Conservation (phyloP, 2,113 vertebrate genomes). For the Macrotus californicus region DNA sequence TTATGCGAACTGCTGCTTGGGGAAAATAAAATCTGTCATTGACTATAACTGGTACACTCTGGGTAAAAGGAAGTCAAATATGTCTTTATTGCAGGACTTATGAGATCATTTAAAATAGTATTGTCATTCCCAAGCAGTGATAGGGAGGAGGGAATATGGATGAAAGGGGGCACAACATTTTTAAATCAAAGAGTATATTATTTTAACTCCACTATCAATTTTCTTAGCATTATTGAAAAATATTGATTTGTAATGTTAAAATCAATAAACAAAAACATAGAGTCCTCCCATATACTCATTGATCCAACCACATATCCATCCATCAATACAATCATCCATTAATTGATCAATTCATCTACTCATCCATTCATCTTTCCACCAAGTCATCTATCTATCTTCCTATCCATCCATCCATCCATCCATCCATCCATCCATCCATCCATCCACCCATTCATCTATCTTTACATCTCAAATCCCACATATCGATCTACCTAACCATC, state of each 20-base stretch:
- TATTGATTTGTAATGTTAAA: not conserved
- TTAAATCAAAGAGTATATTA: not conserved
- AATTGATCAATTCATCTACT: not conserved
- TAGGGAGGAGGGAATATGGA: fast-evolving
- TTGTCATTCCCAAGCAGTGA: no score
- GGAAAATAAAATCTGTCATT: not conserved
- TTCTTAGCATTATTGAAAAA: not conserved
- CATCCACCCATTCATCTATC: not conserved
- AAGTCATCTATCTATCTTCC: not conserved
- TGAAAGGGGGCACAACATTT: not conserved
- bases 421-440: not conserved
- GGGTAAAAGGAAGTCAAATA: not conserved
- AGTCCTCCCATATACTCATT: not conserved
- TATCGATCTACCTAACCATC: not conserved
- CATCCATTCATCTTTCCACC: no score
- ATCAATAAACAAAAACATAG: not conserved
- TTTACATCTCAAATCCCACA: not conserved
- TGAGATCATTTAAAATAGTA: not conserved
- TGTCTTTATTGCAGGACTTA: not conserved
- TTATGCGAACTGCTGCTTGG: not conserved
- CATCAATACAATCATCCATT: not conserved
- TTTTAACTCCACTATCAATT: not conserved
- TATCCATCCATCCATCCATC: not conserved
- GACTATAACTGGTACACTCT: not conserved
- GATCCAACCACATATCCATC: not conserved